Conservation (phyloP, 2,888 invertebrate species). For the Drosophila nr. perissopoda region DNA sequence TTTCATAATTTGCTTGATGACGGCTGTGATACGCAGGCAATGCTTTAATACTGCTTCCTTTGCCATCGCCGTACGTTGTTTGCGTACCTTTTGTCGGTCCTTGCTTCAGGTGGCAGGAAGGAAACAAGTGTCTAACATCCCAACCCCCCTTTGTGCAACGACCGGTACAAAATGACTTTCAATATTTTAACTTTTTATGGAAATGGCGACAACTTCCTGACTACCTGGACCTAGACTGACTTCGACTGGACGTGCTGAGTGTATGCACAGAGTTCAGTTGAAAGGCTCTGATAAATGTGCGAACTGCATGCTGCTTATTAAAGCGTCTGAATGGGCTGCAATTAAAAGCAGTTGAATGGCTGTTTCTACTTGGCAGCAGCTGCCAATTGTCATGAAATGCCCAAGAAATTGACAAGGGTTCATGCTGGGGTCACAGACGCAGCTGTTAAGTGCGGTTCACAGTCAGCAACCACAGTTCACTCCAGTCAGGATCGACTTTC, state of each 20-base stretch:
- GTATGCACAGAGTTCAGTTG: constrained; percentile 3
- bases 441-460: constrained; percentile 56
- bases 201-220: constrained; percentile 73
- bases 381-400: constrained; percentile 60
- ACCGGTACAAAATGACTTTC: constrained; percentile 72
- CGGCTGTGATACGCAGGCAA: constrained; percentile 57
- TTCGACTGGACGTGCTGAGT: constrained; percentile 25
- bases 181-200: constrained; percentile 74
- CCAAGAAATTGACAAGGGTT: constrained; percentile 68
- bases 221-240: constrained; percentile 40
- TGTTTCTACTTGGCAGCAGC: constrained; percentile 28
- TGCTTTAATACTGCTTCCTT: constrained; percentile 51
- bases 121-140: constrained; percentile 74
- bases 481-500: constrained; percentile 21
- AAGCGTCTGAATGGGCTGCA: constrained; percentile 28
- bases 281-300: constrained; percentile 26
- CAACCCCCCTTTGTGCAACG: constrained; percentile 48
- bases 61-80: constrained; percentile 20
- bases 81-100: constrained; percentile 53
- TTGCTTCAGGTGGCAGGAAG: constrained; percentile 57
- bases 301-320: constrained; percentile 34
- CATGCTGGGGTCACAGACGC: constrained; percentile 30
- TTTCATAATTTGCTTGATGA: constrained; percentile 78
- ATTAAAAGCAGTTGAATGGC: constrained; percentile 45
- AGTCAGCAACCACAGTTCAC: constrained; percentile 47